Evolutionary conservation across 2,888 invertebrate genomes (phyloP).

Genomic region (Uloborus plumipes): DNA sequence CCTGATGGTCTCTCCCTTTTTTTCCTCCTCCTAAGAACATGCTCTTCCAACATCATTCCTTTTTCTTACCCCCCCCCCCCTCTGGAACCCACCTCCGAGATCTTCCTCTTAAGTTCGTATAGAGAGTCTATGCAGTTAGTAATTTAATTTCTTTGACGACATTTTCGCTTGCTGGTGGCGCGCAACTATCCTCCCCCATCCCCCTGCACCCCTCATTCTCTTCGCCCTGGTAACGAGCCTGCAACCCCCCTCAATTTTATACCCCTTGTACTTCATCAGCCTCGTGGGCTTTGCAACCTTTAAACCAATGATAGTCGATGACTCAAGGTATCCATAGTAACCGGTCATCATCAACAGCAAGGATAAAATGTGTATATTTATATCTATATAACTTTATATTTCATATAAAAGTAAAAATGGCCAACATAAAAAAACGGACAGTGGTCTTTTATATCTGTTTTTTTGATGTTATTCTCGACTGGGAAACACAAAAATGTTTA

Average conservation of each 20-base stretch:
- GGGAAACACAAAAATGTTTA: background rate
- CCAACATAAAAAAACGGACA: constrained; percentile 46
- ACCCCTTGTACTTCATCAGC: constrained; percentile 28
- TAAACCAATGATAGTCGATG: constrained; percentile 63
- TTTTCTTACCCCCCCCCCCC: background rate
- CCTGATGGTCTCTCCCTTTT: constrained; percentile 45
- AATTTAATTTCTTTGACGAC: constrained; percentile 65
- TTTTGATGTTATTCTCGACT: background rate
- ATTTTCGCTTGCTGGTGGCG: constrained; percentile 59
- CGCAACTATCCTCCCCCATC: constrained; percentile 26
- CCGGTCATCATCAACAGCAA: constrained; percentile 58
- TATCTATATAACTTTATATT: constrained; percentile 22
- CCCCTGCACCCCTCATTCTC: constrained; percentile 38
- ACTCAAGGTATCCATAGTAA: constrained; percentile 52
- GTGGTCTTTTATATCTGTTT: constrained; percentile 14
- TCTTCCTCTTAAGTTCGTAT: constrained; percentile 43
- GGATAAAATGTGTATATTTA: constrained; percentile 10
- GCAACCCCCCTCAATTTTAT: constrained; percentile 29
- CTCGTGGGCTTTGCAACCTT: constrained; percentile 53
- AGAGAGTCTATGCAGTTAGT: constrained; percentile 61
- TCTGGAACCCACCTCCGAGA: constrained; percentile 17
- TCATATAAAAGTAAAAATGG: constrained; percentile 17
- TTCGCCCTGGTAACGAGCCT: constrained; percentile 64
- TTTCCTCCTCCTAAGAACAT: constrained; percentile 46
- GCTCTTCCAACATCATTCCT: constrained; percentile 46